Evolutionary conservation across 2,113 vertebrate species (phyloP).

Genomic region (Sisor rabdophorus): DNA sequence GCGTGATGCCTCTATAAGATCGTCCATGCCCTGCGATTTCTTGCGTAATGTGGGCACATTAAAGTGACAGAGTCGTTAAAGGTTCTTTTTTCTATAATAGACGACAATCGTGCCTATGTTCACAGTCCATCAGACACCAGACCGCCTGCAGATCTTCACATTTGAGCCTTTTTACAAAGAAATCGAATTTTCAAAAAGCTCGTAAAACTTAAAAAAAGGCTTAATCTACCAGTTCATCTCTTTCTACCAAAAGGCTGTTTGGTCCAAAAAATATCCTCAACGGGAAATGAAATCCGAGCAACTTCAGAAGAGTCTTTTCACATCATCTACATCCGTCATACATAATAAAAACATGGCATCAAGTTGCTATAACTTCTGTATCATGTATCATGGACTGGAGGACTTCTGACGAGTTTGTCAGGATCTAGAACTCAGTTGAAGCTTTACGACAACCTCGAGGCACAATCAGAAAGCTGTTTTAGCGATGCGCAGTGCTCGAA

Average conservation of each 20-base stretch:
- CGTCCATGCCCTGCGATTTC: neutral
- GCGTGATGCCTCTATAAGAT: neutral
- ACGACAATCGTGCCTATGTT: neutral
- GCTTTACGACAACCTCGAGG: neutral
- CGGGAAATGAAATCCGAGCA: neutral
- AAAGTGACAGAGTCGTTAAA: conserved; percentile 3
- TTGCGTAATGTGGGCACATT: neutral
- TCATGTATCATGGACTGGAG: neutral
- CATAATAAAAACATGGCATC: neutral
- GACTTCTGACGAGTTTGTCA: neutral
- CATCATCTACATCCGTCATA: conserved; percentile 2
- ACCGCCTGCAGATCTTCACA: neutral
- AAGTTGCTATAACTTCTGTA: neutral
- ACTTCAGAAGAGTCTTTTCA: conserved; percentile 7
- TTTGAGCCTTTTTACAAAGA: neutral
- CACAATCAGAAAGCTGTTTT: conserved; percentile 9
- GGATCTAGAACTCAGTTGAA: neutral
- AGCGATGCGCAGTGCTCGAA: neutral
- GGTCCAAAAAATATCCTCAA: neutral
- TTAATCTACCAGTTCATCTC: neutral
- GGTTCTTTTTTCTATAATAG: neutral
- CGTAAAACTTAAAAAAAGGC: neutral
- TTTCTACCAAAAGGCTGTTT: neutral
- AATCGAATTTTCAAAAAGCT: neutral
- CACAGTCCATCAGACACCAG: neutral